Base-by-base conservation (phyloP, 2,888 invertebrate species). In the Leistus spinibarbis region DNA sequence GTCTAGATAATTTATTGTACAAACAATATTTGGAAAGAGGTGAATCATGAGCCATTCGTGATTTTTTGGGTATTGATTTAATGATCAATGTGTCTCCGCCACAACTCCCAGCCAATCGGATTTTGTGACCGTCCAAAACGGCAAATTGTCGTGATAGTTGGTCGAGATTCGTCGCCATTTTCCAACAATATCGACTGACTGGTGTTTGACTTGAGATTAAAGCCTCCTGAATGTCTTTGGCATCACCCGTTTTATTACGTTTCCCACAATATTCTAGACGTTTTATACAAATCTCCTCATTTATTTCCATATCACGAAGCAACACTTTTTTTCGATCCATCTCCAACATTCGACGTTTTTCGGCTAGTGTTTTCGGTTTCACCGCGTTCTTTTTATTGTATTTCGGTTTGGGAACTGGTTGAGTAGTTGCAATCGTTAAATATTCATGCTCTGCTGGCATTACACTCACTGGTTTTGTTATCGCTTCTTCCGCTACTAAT, bases 361-460 rank as follows among this genome's bases (percentile, higher is more conserved):
- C 88, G 0, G 88, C 89, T 1, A 89, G 84, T 0, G 89, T 89
- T 77, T 88, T 86, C 1, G 88, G 83, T 75, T 87, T 86, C 20
- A 83, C 82, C 10, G 83, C 77, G 54, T 83, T 82, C 16, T 82
- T 83, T 10, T 67, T 76, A 3, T 17, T n/a, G 9, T 75, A 73
- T 53, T 69, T 79, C 54, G 63, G 76, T 74, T 77, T 76, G 54
- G 23, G 27, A 22, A 20, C 24, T 54, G 17, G 20, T 66, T 76
- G 27, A 19, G 57, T 71, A 54, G 20, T 10, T n/a, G 54, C 54
- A 16, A 53, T 63, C 27, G 27, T 64, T 76, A 70, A 53, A 40
- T 74, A 70, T 19, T 70, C 68, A 53, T 72, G 20, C 16, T 60
- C 57, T n/a, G 76, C 67, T 4, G 79, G 78, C 19, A 78, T 77